Evolutionary conservation across 2,113 vertebrate genomes (phyloP), one percentile per base, ranked within the genome.

Genomic region (Rutilus rutilus): DNA sequence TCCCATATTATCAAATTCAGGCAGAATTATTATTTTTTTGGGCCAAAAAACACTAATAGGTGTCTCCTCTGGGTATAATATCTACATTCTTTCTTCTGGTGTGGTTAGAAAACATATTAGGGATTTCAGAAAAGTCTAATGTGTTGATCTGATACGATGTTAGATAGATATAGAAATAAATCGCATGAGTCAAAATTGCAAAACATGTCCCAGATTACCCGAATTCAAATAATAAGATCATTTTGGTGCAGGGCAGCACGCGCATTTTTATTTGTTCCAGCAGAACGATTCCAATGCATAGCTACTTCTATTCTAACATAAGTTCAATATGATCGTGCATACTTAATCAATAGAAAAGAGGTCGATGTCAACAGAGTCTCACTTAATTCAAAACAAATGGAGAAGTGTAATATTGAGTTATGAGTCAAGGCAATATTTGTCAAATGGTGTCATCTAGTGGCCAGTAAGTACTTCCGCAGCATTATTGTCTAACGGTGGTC

Each of bases 391-490:
- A n/a, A 27, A 27, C 6, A 39, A 54, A 54, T 1, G 6, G 3
- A 62, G 57, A 64, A 3, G 59, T 14, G 23, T 5, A 79, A 80
- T 64, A 27, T 39, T 42, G 23, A 39, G 23, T 23, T 60, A 42
- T 25, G 3, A n/a, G 27, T 71, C 67, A 21, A 71, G 7, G 15
- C 6, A 25, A 79, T 30, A 33, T 67, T 75, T 71, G 67, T 36
- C 3, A 17, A 86, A 75, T 75, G 21, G 67, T 39, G 67, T 23
- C 85, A 75, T 36, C 85, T 75, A 45, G 85, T 86, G 85, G 67
- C 8, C 15, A 82, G 2, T 2, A 45, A 75, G 23, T 10, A 9
- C 11, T 21, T 71, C 9, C 10, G 10, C 36, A 42, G 23, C 36
- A 42, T 33, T 33, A 7, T 23, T 23, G 33, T 2, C 10, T 1